These are phyloP conservation scores for Haemorhous mexicanus DNA, from an alignment of 2,113 vertebrate genomes.

Conservation along the genomic window DNA sequence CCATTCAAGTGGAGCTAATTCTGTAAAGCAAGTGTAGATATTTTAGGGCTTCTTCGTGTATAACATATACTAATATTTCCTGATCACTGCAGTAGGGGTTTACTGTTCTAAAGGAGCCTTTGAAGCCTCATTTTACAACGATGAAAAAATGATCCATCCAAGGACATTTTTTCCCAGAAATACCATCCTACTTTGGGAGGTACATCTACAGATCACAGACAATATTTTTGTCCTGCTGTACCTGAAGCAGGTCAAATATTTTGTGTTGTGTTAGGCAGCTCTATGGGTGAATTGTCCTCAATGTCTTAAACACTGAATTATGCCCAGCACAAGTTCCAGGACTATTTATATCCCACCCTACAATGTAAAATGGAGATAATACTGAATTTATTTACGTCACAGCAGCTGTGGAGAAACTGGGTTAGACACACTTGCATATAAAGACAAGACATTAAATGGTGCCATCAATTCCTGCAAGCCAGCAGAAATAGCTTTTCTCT, in stretches of 20 bases:
- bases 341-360: constrained; percentile 7
- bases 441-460: constrained; percentile 48
- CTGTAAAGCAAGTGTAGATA: not conserved
- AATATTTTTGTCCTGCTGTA: not conserved
- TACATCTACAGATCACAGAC: not conserved
- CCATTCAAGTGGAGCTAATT: not conserved
- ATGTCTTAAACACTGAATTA: not conserved
- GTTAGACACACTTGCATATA: constrained; percentile 18
- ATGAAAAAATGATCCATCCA: not conserved
- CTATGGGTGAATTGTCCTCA: not conserved
- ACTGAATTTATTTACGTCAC: constrained; percentile 27
- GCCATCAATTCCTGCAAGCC: constrained; percentile 56
- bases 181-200: not conserved
- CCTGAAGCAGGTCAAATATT: not conserved
- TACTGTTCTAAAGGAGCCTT: not conserved
- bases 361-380: constrained; percentile 10
- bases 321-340: not conserved
- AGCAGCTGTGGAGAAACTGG: constrained; percentile 50
- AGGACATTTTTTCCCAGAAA: not conserved
- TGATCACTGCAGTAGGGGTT: not conserved
- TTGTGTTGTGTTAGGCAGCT: not conserved
- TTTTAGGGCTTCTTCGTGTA: not conserved
- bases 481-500: constrained; percentile 56
- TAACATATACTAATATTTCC: not conserved
- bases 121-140: not conserved